A percentile compares a stretch with the other conserved stretches of the same genome.
phyloP scores from a whole-genome alignment of 1,140 invertebrate genomes.

The Pararge aegeria region DNA sequence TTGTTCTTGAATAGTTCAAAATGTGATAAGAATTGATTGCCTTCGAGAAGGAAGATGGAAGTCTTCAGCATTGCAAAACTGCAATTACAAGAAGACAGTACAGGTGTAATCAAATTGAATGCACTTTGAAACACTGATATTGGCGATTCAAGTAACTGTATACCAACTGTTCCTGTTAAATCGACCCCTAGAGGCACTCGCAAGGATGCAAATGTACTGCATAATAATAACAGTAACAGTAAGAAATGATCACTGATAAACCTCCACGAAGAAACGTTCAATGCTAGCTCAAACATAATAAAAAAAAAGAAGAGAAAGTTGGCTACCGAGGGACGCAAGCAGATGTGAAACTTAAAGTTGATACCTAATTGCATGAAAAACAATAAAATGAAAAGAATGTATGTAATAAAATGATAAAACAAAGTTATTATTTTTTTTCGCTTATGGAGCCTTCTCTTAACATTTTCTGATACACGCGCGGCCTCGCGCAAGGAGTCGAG shows the following conservation, averaged over 20 bases:
- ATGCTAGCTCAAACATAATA: too few species aligned
- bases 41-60: neutral
- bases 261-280: slow-evolving; percentile 1
- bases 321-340: too few species aligned
- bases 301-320: too few species aligned
- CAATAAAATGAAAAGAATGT: too few species aligned
- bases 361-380: too few species aligned
- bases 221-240: slow-evolving; percentile 6
- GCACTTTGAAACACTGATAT: neutral
- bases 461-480: too few species aligned
- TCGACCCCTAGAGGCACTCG: slow-evolving; percentile 17
- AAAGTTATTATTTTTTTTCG: too few species aligned
- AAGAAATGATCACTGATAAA: slow-evolving; percentile 1
- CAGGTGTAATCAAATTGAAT: slow-evolving; percentile 2
- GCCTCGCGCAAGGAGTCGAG: too few species aligned
- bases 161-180: slow-evolving; percentile 11
- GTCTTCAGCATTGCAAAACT: neutral
- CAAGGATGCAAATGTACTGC: slow-evolving; percentile 6
- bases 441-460: too few species aligned
- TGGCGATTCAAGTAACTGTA: neutral
- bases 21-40: neutral
- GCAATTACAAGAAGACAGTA: neutral
- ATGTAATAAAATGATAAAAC: too few species aligned
- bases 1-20: neutral
- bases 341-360: too few species aligned